A percentile compares a stretch with the other conserved stretches of the same genome.
Evolutionary conservation across 1,140 invertebrate genomes (phyloP).

Genomic region (Lerema accius): DNA sequence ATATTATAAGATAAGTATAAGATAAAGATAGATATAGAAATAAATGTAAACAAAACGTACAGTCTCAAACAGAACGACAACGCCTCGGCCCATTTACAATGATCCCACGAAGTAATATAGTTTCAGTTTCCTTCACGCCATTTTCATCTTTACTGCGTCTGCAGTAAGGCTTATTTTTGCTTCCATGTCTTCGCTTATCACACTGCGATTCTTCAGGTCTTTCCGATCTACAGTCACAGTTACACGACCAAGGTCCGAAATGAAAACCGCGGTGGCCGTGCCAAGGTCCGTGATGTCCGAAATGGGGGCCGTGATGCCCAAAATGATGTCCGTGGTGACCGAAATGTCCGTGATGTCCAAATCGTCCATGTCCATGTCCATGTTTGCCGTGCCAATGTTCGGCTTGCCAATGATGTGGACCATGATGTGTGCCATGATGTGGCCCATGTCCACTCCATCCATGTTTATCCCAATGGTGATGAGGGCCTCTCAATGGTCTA

Average conservation of each 20-base stretch:
- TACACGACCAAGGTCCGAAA: constrained; percentile 3
- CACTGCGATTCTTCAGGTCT: not conserved
- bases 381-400: not conserved
- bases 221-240: not conserved
- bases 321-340: constrained; percentile 20
- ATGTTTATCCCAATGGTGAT: not conserved
- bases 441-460: constrained; percentile 3
- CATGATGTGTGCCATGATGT: constrained; percentile 3
- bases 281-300: constrained; percentile 9
- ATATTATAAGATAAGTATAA: not conserved
- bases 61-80: constrained; percentile 10
- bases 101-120: constrained; percentile 34
- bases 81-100: constrained; percentile 18
- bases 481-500: constrained; percentile 7
- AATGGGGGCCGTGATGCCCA: constrained; percentile 2
- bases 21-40: constrained; percentile 5
- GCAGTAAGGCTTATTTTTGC: constrained; percentile 14
- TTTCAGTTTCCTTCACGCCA: constrained; percentile 14
- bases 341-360: constrained; percentile 4
- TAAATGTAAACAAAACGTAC: constrained; percentile 11
- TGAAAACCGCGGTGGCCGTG: not conserved
- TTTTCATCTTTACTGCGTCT: constrained; percentile 1
- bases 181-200: constrained; percentile 4
- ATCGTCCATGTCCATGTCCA: constrained; percentile 2
- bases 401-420: not conserved